phyloP scores from a whole-genome alignment of 2,888 invertebrate genomes.

The Mimas tiliae region DNA sequence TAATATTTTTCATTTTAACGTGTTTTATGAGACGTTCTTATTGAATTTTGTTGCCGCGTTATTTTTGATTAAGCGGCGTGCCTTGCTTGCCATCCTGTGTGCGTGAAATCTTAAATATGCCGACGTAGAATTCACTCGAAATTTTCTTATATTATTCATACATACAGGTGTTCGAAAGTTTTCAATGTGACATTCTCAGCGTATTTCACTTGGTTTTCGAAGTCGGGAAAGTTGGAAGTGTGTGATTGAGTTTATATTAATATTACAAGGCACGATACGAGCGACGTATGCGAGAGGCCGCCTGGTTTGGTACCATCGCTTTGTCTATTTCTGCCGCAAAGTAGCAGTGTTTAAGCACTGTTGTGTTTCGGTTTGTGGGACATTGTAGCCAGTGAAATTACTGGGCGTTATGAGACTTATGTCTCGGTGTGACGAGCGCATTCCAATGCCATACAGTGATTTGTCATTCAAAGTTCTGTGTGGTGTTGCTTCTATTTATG shows the following conservation, averaged over 20 bases:
- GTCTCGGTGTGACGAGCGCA: too few relatives aligned
- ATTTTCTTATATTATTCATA: conserved; percentile 48
- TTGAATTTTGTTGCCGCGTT: conserved; percentile 74
- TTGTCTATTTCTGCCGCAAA: too few relatives aligned
- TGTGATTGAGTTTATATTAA: neutral
- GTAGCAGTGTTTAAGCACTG: too few relatives aligned
- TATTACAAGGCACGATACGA: too few relatives aligned
- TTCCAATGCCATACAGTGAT: too few relatives aligned
- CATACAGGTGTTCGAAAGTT: conserved; percentile 30
- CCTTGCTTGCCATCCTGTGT: conserved; percentile 41
- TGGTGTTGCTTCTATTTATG: too few relatives aligned
- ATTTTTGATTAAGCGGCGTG: conserved; percentile 70
- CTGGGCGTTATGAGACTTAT: too few relatives aligned
- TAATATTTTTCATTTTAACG: conserved; percentile 78
- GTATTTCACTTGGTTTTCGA: neutral
- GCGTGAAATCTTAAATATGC: conserved; percentile 63
- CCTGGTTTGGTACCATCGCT: too few relatives aligned
- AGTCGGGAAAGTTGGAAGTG: neutral
- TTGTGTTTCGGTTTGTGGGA: too few relatives aligned
- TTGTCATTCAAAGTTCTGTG: too few relatives aligned
- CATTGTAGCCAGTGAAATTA: too few relatives aligned
- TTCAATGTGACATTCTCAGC: neutral
- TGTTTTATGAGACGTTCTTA: conserved; percentile 73
- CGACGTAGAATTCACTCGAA: conserved; percentile 41
- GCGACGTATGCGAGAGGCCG: too few relatives aligned